These are phyloP conservation scores for Pogonocherus hispidulus DNA, from an alignment of 2,888 invertebrate genomes.

Conservation along the genomic window DNA sequence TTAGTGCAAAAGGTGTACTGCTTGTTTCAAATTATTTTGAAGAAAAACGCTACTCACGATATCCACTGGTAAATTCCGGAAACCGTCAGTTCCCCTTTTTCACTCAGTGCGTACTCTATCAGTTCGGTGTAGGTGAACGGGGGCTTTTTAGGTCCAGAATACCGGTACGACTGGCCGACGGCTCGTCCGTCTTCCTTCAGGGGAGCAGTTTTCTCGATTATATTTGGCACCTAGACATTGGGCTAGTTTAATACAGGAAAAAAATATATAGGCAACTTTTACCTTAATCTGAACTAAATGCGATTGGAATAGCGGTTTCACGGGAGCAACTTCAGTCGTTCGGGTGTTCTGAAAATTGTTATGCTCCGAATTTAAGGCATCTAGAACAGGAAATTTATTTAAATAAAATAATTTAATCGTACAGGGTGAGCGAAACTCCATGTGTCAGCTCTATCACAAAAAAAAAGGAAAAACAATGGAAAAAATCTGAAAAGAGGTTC, in stretches of 20 bases:
- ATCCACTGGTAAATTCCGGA: constrained; percentile 95
- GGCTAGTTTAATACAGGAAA: not conserved
- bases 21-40: too few species aligned
- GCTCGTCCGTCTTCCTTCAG: constrained; percentile 36
- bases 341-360: constrained; percentile 16
- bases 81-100: constrained; percentile 89
- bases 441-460: too few species aligned
- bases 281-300: constrained; percentile 33
- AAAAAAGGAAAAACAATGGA: too few species aligned
- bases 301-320: constrained; percentile 20
- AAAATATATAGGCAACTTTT: not conserved
- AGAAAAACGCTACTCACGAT: constrained; percentile 78
- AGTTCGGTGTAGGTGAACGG: constrained; percentile 93
- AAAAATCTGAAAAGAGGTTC: too few species aligned
- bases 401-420: not conserved
- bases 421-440: not conserved
- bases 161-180: constrained; percentile 54
- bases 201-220: constrained; percentile 28
- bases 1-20: too few species aligned
- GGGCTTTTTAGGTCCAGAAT: constrained; percentile 80
- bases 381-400: constrained; percentile 9
- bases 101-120: constrained; percentile 88
- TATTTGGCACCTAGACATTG: constrained; percentile 36
- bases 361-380: constrained; percentile 30
- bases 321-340: constrained; percentile 9